A percentile compares a stretch with the other conserved stretches of the same genome.
Conservation (phyloP, 92 coral and sea anemone species). For the Epizoanthus stellaris region DNA sequence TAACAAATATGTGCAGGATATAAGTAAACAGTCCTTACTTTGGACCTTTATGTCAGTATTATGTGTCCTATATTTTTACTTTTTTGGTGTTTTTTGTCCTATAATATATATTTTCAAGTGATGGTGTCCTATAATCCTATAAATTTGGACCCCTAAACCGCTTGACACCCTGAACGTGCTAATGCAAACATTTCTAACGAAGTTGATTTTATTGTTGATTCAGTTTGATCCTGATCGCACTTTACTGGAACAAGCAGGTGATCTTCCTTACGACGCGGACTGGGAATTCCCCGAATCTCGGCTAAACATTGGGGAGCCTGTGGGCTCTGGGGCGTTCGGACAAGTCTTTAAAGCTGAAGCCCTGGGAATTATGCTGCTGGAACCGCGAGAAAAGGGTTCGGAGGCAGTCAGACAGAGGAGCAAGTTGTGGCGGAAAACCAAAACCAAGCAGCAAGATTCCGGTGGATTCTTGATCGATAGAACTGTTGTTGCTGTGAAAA, state of each 20-base stretch:
- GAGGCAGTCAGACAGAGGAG: conserved; percentile 51
- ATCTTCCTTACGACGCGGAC: conserved; percentile 62
- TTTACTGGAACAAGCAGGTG: conserved; percentile 57
- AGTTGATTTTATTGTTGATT: not conserved
- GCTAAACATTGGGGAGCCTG: conserved; percentile 33
- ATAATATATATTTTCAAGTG: too few relatives aligned
- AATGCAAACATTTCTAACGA: not conserved
- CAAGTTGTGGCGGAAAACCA: conserved; percentile 34
- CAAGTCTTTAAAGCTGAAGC: conserved; percentile 58
- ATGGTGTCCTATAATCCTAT: too few relatives aligned
- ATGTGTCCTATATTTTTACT: too few relatives aligned
- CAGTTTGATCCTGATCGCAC: conserved; percentile 62
- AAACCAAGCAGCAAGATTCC: conserved; percentile 14
- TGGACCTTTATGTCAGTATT: too few relatives aligned
- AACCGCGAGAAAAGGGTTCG: conserved; percentile 53
- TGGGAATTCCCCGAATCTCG: conserved; percentile 63
- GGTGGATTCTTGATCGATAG: conserved; percentile 36
- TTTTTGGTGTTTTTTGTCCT: too few relatives aligned
- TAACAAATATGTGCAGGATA: too few relatives aligned
- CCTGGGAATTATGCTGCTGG: conserved; percentile 48
- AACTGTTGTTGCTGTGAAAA: conserved; percentile 59
- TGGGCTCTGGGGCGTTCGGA: conserved; percentile 64
- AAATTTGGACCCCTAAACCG: too few relatives aligned
- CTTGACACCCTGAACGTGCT: too few relatives aligned
- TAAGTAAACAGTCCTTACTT: too few relatives aligned